Conservation (phyloP, 2,797 vertebrate species). For the Xiphorhynchus erythropygius region DNA sequence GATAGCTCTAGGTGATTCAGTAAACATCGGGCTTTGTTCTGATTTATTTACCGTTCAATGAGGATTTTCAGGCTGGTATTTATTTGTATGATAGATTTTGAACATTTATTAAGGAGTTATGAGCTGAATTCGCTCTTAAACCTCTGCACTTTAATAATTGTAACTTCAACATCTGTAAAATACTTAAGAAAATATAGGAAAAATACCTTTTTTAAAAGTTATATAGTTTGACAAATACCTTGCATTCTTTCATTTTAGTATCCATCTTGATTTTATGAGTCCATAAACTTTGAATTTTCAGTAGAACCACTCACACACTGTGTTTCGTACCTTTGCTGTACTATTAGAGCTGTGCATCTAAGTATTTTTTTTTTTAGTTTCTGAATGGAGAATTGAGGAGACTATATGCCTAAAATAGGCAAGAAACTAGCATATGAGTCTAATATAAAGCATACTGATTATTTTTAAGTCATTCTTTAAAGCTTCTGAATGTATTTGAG, state of each 20-base stretch:
- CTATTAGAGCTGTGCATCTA: background rate
- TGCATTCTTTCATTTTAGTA: fast-evolving
- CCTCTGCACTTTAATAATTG: background rate
- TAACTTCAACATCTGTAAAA: background rate
- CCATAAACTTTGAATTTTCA: background rate
- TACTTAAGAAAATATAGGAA: background rate
- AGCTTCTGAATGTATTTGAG: background rate
- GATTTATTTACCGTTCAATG: background rate
- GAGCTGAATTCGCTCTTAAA: background rate
- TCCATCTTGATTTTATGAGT: background rate
- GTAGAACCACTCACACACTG: background rate
- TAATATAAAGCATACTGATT: background rate
- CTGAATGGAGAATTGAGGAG: background rate
- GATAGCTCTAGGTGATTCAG: background rate
- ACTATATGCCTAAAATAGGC: background rate
- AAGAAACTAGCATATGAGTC: background rate
- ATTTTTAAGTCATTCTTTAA: background rate
- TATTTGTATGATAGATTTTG: background rate
- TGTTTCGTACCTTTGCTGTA: background rate
- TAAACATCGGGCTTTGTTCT: background rate
- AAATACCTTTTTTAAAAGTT: background rate
- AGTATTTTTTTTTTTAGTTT: background rate
- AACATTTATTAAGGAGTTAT: background rate
- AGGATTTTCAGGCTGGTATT: background rate
- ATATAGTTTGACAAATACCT: background rate